phyloP scores from a whole-genome alignment of 1,140 invertebrate genomes.

The Anastrepha ludens region DNA sequence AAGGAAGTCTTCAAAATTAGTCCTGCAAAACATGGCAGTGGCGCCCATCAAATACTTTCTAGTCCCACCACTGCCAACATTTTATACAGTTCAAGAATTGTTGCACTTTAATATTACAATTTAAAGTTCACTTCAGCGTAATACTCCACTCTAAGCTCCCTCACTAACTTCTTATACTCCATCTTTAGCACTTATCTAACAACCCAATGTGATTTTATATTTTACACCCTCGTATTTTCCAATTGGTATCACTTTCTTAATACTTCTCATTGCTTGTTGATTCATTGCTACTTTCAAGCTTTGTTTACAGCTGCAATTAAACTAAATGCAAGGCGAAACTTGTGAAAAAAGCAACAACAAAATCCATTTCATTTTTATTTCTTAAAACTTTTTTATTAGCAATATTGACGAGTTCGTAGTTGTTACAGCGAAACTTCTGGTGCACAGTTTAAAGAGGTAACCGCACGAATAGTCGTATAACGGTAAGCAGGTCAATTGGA shows the following conservation, averaged over 20 bases:
- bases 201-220: background rate
- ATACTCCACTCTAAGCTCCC: too few species aligned
- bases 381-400: constrained; percentile 26
- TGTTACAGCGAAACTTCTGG: background rate
- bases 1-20: too few species aligned
- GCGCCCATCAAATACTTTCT: too few species aligned
- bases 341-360: background rate
- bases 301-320: constrained; percentile 40
- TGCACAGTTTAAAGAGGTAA: background rate
- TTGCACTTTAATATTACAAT: too few species aligned
- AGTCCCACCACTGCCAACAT: too few species aligned
- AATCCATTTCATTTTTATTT: constrained; percentile 9
- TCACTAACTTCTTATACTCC: too few species aligned
- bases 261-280: background rate
- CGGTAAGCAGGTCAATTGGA: constrained; percentile 22
- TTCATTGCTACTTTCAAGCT: background rate
- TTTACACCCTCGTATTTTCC: background rate
- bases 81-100: too few species aligned
- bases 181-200: background rate
- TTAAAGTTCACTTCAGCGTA: too few species aligned
- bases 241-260: background rate
- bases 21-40: too few species aligned
- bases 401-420: constrained; percentile 9
- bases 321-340: background rate
- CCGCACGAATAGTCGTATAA: background rate